Evolutionary conservation across 2,888 invertebrate genomes (phyloP), one percentile per base, ranked within the genome.

Genomic region (Hedychridium roseum): DNA sequence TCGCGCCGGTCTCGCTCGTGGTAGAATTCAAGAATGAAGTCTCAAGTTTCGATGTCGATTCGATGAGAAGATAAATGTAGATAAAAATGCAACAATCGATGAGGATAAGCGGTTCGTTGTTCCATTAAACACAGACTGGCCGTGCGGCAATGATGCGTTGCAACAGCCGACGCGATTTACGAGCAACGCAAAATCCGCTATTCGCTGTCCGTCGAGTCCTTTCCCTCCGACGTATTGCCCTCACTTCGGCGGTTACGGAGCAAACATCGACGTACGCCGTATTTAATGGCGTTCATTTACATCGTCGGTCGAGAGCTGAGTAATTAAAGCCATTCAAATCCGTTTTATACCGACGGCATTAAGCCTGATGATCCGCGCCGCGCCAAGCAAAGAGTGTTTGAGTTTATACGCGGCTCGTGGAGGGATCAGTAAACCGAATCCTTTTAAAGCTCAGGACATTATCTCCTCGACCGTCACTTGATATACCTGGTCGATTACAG

Each of bases 201-300:
- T 15, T 38, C 28, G 27, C 34, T 47, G 43, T 32, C 34, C 43
- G 38, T 28, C 35, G 27, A 15, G 43, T 47, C 43, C 57, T 45
- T 46, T 57, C 20, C n/a, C 52, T 59, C 52, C 35, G 39, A 52
- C 62, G 53, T 53, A 61, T 57, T 54, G 52, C 54, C 54, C 54
- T 54, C 61, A 64, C 59, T 60, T 59, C 51, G 51, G 55, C 37
- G 62, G 59, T 61, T 59, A 58, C 56, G 57, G 47, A 59, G 69
- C 66, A 70, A 70, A 71, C 70, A 64, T 60, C 54, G 60, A 57
- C 57, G 62, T 50, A 60, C 57, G 54, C 56, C n/a, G 59, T 54
- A 68, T 70, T 70, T 73, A 68, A 73, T 71, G 69, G 68, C 62
- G 60, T 59, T 64, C 69, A 70, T 72, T 72, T 68, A 71, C 72